Conservation (phyloP, 2,797 vertebrate species). For the Mormyrops boulengeri region DNA sequence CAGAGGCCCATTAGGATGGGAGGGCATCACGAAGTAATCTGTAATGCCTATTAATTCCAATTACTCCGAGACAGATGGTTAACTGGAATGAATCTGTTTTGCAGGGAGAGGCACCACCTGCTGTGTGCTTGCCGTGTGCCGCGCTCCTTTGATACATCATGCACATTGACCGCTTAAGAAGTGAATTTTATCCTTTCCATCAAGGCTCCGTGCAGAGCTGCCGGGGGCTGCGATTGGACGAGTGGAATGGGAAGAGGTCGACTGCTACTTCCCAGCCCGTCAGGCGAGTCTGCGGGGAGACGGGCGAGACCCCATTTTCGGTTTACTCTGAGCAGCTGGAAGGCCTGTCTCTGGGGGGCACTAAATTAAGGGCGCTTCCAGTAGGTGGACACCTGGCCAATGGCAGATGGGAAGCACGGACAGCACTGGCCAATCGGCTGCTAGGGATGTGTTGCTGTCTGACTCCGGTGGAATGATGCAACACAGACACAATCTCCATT, state of each 20-base stretch:
- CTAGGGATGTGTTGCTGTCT: background rate
- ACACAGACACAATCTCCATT: background rate
- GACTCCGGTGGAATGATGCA: background rate
- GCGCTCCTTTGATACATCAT: constrained; percentile 61
- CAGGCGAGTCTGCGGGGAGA: constrained; percentile 39
- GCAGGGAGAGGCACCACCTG: constrained; percentile 52
- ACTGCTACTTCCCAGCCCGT: constrained; percentile 43
- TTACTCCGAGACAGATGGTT: constrained; percentile 57
- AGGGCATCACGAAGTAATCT: constrained; percentile 19
- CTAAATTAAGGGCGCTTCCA: constrained; percentile 18
- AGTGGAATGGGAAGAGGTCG: constrained; percentile 34
- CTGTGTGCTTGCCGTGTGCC: constrained; percentile 46
- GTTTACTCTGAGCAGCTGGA: constrained; percentile 59
- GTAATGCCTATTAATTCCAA: constrained; percentile 39
- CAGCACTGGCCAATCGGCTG: background rate
- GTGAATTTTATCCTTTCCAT: constrained; percentile 56
- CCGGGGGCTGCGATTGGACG: constrained; percentile 42
- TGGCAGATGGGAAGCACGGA: background rate
- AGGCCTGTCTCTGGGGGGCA: constrained; percentile 32
- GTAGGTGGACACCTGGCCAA: background rate
- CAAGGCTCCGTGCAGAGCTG: constrained; percentile 36
- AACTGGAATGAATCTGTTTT: constrained; percentile 55
- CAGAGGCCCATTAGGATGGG: constrained; percentile 29
- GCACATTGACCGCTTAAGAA: constrained; percentile 49
- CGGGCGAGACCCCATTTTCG: constrained; percentile 54